Evolutionary conservation across 2,113 vertebrate genomes (phyloP).

Genomic region (Nicator chloris): DNA sequence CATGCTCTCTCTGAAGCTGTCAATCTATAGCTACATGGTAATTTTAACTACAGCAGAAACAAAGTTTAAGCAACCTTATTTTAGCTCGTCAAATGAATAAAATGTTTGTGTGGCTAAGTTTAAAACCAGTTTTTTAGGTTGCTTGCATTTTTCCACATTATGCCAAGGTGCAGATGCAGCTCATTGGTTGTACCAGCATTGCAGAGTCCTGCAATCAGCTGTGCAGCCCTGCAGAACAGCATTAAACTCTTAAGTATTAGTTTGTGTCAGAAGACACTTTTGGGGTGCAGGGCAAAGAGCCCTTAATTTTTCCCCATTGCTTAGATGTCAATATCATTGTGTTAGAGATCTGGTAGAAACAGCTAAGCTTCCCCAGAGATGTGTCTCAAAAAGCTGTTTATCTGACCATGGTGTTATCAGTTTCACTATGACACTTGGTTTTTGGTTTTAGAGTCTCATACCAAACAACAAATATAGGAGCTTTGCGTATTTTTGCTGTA

Average conservation of each 20-base stretch:
- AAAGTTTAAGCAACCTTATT: background rate
- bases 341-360: background rate
- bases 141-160: constrained; percentile 23
- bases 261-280: background rate
- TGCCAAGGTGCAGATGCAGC: background rate
- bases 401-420: background rate
- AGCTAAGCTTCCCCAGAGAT: background rate
- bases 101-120: constrained; percentile 11
- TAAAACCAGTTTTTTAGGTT: background rate
- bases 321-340: background rate
- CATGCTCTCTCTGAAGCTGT: background rate
- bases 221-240: background rate
- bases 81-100: constrained; percentile 2
- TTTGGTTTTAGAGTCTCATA: background rate
- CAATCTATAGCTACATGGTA: background rate
- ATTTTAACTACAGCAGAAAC: background rate
- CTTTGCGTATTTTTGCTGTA: background rate
- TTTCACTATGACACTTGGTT: background rate
- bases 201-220: background rate
- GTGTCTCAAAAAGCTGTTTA: background rate
- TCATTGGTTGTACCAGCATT: background rate
- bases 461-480: background rate
- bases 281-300: background rate
- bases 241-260: background rate
- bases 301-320: background rate